Evolutionary conservation across 2,888 invertebrate species (phyloP).

Genomic region (Philaethria dido): DNA sequence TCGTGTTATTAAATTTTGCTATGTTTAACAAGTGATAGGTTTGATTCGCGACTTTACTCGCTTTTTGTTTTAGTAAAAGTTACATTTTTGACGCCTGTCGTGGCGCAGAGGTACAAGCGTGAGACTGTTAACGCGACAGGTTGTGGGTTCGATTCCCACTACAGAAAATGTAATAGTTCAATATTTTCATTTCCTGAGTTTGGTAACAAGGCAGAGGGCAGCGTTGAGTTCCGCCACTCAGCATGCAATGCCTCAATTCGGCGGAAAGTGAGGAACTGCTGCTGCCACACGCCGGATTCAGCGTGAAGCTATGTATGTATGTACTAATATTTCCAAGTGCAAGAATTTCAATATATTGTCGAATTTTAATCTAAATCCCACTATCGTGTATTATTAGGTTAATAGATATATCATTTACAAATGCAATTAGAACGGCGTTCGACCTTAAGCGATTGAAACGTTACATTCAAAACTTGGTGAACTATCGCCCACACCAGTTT

Average conservation of each 20-base stretch:
- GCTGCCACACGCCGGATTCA: too few relatives aligned
- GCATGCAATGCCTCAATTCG: too few relatives aligned
- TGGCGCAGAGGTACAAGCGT: too few relatives aligned
- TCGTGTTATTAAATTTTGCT: background rate
- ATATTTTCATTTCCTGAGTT: too few relatives aligned
- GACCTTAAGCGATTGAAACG: background rate
- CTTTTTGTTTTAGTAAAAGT: background rate
- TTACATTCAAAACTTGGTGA: background rate
- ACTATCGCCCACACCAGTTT: background rate
- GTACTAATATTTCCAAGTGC: background rate
- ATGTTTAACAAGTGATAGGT: background rate
- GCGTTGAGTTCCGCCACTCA: too few relatives aligned
- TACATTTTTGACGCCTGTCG: too few relatives aligned
- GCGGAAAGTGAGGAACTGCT: too few relatives aligned
- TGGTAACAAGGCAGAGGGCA: too few relatives aligned
- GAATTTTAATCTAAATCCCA: background rate
- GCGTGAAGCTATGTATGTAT: too few relatives aligned
- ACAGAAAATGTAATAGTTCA: too few relatives aligned
- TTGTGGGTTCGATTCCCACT: too few relatives aligned
- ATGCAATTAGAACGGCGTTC: constrained; percentile 1
- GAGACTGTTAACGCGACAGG: too few relatives aligned
- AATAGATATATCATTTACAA: background rate
- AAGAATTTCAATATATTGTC: background rate
- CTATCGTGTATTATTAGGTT: background rate
- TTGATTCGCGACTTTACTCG: background rate